These are phyloP conservation scores for Pseudococcus jackbeardsleyi DNA, from an alignment of 2,888 invertebrate species.

Conservation along the genomic window DNA sequence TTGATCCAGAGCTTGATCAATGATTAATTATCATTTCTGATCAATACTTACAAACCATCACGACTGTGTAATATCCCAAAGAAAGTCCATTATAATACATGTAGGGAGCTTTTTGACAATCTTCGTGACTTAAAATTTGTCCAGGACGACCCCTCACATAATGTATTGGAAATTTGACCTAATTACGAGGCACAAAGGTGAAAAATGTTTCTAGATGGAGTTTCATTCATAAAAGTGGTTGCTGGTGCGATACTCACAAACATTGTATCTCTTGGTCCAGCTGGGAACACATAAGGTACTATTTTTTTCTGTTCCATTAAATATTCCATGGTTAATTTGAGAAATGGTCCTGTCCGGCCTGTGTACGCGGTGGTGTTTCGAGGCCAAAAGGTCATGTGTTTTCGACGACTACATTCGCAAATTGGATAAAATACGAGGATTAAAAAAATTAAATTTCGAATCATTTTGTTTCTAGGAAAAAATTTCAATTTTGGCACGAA, in stretches of 20 bases:
- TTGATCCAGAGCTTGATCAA: not conserved
- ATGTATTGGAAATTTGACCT: constrained; percentile 33
- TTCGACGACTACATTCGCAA: not conserved
- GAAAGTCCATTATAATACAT: not conserved
- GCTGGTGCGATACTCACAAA: not conserved
- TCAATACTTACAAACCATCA: constrained; percentile 8
- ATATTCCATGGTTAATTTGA: constrained; percentile 36
- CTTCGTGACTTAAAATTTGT: constrained; percentile 26
- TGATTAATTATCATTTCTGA: not conserved
- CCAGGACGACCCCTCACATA: constrained; percentile 12
- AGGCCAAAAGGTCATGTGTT: constrained; percentile 5
- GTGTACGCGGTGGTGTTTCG: constrained; percentile 8
- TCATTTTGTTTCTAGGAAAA: not conserved
- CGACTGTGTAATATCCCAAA: not conserved
- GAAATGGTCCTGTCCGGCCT: not conserved
- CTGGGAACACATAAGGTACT: constrained; percentile 28
- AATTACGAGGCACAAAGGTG: not conserved
- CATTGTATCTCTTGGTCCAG: constrained; percentile 28
- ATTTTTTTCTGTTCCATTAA: constrained; percentile 26
- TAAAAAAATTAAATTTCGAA: not conserved
- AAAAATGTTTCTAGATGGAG: not conserved
- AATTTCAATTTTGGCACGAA: not conserved
- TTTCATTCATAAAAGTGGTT: not conserved
- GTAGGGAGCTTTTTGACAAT: constrained; percentile 17
- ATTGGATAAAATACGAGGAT: not conserved